These are phyloP conservation scores for Hipparchia sbordonii DNA, from an alignment of 2,888 invertebrate genomes.

Conservation along the genomic window DNA sequence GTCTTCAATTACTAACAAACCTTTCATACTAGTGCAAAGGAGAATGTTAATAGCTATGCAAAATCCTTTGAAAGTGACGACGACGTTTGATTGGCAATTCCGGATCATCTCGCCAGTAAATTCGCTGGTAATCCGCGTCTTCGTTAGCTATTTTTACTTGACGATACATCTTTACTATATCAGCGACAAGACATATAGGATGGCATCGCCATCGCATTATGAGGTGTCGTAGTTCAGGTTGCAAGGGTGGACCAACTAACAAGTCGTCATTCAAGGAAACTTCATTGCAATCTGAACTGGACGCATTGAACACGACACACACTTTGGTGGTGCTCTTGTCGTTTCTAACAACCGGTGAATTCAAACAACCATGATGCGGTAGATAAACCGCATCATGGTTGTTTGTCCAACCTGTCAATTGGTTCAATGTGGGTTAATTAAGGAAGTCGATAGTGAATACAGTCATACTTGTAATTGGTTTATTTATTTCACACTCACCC, in stretches of 20 bases:
- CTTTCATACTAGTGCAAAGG: too few species aligned
- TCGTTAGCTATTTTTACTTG: neutral
- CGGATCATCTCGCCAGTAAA: slow-evolving; percentile 35
- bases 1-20: too few species aligned
- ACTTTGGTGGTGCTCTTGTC: neutral
- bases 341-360: neutral
- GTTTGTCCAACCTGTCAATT: too few species aligned
- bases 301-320: neutral
- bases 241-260: slow-evolving; percentile 43
- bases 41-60: too few species aligned
- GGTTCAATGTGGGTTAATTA: too few species aligned
- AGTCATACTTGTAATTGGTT: too few species aligned
- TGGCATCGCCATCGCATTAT: slow-evolving; percentile 3
- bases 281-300: neutral
- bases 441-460: too few species aligned
- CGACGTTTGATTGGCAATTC: neutral
- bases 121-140: slow-evolving; percentile 14
- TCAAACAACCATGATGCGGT: slow-evolving; percentile 12
- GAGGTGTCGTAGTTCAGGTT: slow-evolving; percentile 36
- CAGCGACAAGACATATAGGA: neutral
- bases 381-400: neutral
- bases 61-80: too few species aligned
- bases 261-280: slow-evolving; percentile 43
- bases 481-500: slow-evolving; percentile 49
- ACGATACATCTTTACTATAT: slow-evolving; percentile 9